Percentiles rank a stretch among this genome's conserved stretches.
These are phyloP conservation scores for Anser brachyrhynchus DNA, from an alignment of 2,113 vertebrate genomes.

Conservation along the genomic window DNA sequence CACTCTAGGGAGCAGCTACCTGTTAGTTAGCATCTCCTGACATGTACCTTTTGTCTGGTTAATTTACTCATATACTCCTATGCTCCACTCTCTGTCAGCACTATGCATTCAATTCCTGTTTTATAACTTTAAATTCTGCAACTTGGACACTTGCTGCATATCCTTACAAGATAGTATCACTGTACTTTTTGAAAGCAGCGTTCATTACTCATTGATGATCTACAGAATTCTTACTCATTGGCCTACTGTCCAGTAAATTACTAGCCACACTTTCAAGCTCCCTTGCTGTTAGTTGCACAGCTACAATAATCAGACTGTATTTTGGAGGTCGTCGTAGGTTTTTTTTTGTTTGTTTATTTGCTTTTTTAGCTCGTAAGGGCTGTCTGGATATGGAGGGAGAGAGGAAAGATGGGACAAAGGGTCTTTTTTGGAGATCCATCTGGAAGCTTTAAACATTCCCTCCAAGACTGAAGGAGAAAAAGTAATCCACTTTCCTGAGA, in stretches of 20 bases:
- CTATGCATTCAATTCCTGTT: not conserved
- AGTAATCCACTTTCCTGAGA: not conserved
- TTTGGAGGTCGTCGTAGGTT: not conserved
- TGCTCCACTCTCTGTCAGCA: not conserved
- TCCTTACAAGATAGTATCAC: not conserved
- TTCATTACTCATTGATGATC: not conserved
- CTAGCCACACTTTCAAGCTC: not conserved
- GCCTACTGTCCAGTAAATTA: not conserved
- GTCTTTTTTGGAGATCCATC: not conserved
- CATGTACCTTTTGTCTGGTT: not conserved
- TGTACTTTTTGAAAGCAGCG: not conserved
- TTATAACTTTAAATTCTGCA: not conserved
- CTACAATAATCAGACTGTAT: not conserved
- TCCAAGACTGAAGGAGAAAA: not conserved
- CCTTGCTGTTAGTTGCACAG: not conserved
- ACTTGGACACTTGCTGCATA: not conserved
- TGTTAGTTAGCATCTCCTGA: not conserved
- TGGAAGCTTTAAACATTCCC: not conserved
- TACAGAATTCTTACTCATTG: not conserved
- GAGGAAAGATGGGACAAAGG: not conserved
- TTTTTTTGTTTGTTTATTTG: not conserved
- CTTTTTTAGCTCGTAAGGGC: not conserved
- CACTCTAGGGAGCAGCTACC: not conserved
- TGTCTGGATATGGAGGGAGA: not conserved
- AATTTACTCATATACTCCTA: not conserved